Conservation (phyloP, 1,140 invertebrate genomes). For the Aphaenogaster rudis region DNA sequence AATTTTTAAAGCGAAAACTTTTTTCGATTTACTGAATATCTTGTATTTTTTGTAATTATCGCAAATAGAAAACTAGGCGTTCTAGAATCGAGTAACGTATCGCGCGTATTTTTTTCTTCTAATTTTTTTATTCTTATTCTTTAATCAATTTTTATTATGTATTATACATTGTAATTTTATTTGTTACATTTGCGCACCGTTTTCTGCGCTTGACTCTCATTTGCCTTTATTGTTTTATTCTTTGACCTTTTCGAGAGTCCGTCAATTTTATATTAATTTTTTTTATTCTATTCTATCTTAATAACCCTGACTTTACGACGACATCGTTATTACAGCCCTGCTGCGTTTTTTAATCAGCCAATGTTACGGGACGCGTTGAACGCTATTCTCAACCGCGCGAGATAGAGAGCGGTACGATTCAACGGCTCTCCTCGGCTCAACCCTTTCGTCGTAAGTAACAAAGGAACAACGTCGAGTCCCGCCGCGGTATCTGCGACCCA, state of each 20-base stretch:
- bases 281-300: background rate
- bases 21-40: background rate
- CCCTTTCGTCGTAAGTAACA: slow-evolving; percentile 77
- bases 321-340: background rate
- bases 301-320: background rate
- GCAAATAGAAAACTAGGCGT: background rate
- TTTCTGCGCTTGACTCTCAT: no score
- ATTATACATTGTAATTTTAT: no score
- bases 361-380: background rate
- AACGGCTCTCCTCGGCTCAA: slow-evolving; percentile 75
- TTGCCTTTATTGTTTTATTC: no score
- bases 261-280: background rate
- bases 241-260: no score
- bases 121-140: no score
- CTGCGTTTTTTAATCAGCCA: slow-evolving; percentile 39
- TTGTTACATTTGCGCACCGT: no score
- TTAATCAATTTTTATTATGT: no score
- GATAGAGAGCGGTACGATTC: slow-evolving; percentile 11
- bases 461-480: slow-evolving; percentile 69
- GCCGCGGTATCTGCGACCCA: slow-evolving; percentile 68
- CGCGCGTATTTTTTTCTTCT: background rate
- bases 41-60: background rate
- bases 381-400: slow-evolving; percentile 1
- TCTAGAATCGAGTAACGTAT: background rate
- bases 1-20: background rate